Base-by-base conservation (phyloP, 2,797 vertebrate genomes). In the Iguana delicatissima region DNA sequence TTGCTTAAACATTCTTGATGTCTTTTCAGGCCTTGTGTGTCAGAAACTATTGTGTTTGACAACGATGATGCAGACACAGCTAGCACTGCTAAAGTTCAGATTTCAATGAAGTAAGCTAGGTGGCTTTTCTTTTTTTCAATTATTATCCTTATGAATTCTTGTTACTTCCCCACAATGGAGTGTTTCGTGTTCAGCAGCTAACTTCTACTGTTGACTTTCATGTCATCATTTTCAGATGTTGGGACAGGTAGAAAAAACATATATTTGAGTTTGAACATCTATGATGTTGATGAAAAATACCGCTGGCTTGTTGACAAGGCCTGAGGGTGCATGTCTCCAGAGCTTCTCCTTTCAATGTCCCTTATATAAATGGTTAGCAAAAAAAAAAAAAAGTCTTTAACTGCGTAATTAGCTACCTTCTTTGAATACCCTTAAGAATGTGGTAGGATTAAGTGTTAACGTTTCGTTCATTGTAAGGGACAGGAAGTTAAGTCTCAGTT, bases 41-140 rank as follows among this genome's bases (percentile, higher is more conserved):
- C 97, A 1, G 98, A 99, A 96, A 88, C 92, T 35, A 35, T 95
- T 80, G 94, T 98, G 83, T 97, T 97, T 35, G 97, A 98, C 91
- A 94, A 94, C 72, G 98, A 98, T 0, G 98, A 99, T 84, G 96
- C 96, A 1, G 96, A 97, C 86, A 93, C 94, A 0, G 93, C 57
- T 26, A 97, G 97, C 93, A 98, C 98, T 80, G 96, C 98, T 89
- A 98, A 98, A 97, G 97, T 99, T 93, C 98, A 99, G 95, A 97
- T 99, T 81, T 98, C 98, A 74, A 98, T 99, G 96, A 98, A 98
- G 96, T 99, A 96, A 96, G 97, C 1, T 0, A 0, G 38, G 57
- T 16, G 2, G 0, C 20, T 89, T 86, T 77, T 79, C 52, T 6
- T 86, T 1, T 74, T 92, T 79, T 79, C 46, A 87, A 52, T 55